Evolutionary conservation across 2,113 vertebrate genomes (phyloP).

Genomic region (Pimephales promelas): DNA sequence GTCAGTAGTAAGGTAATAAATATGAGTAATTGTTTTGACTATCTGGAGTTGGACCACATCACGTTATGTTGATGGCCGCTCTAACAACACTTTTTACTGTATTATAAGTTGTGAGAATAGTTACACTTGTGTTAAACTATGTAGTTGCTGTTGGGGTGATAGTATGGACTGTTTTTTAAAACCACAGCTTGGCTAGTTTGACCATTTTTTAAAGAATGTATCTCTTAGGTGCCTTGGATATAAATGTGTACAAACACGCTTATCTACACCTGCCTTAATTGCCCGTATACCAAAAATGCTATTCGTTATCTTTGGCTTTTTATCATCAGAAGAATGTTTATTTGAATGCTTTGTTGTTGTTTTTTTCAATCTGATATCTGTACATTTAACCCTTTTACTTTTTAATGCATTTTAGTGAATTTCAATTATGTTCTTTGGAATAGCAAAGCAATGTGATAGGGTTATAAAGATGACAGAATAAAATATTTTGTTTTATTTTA

Average conservation of each 20-base stretch:
- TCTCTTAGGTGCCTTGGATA: conserved; percentile 64
- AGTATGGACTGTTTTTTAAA: conserved; percentile 42
- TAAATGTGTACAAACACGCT: conserved; percentile 54
- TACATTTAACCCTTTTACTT: not conserved
- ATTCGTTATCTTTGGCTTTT: conserved; percentile 30
- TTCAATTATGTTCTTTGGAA: not conserved
- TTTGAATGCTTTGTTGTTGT: not conserved
- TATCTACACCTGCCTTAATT: conserved; percentile 70
- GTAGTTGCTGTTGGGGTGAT: not conserved
- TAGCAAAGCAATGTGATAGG: not conserved
- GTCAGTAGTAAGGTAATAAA: not conserved
- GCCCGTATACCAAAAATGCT: conserved; percentile 55
- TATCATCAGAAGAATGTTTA: conserved; percentile 4
- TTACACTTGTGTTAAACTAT: conserved; percentile 38
- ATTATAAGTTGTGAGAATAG: conserved; percentile 25
- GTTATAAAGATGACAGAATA: conserved; percentile 3
- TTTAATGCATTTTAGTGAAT: conserved; percentile 7
- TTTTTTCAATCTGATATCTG: not conserved
- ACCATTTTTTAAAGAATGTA: conserved; percentile 35
- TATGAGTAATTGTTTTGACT: conserved; percentile 17
- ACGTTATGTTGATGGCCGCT: not conserved
- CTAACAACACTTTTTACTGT: conserved; percentile 25
- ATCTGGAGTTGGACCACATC: conserved; percentile 17
- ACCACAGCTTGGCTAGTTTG: conserved; percentile 50
- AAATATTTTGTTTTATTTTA: conserved; percentile 29